phyloP scores from a whole-genome alignment of 2,888 invertebrate species.

The Nebria salina region DNA sequence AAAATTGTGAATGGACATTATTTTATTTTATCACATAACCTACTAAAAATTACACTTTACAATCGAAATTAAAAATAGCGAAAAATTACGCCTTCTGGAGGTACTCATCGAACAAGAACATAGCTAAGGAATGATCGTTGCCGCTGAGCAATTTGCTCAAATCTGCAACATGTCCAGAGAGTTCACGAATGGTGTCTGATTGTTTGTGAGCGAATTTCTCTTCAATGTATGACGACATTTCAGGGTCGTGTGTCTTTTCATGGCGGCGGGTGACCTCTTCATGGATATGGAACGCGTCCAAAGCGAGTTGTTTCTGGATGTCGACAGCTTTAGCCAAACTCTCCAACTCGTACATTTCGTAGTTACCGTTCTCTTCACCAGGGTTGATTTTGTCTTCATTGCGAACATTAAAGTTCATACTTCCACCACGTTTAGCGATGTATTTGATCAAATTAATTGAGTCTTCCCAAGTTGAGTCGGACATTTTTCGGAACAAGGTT shows the following conservation, averaged over 20 bases:
- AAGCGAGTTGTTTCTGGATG: conserved; percentile 76
- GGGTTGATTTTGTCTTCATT: conserved; percentile 58
- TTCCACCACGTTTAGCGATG: conserved; percentile 76
- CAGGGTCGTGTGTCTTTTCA: conserved; percentile 72
- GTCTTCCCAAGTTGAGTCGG: conserved; percentile 79
- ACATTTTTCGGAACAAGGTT: conserved; percentile 76
- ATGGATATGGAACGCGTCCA: conserved; percentile 75
- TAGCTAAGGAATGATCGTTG: conserved; percentile 71
- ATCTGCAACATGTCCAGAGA: conserved; percentile 80
- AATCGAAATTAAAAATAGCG: not conserved
- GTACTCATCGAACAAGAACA: conserved; percentile 81
- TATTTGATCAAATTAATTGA: conserved; percentile 81
- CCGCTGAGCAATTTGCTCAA: conserved; percentile 72
- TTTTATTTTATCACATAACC: conserved; percentile 17
- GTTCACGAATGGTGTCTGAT: conserved; percentile 71
- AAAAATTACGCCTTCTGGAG: conserved; percentile 57
- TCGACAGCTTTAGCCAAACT: conserved; percentile 80
- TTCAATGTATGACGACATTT: conserved; percentile 79
- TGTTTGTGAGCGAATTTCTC: conserved; percentile 79
- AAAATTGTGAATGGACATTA: conserved; percentile 28
- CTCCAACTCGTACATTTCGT: conserved; percentile 74
- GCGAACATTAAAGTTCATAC: conserved; percentile 65
- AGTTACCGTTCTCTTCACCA: conserved; percentile 61
- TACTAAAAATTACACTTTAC: conserved; percentile 19
- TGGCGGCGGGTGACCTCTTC: conserved; percentile 68